Evolutionary conservation across 2,113 vertebrate species (phyloP).

Genomic region (Rhombomys opimus): DNA sequence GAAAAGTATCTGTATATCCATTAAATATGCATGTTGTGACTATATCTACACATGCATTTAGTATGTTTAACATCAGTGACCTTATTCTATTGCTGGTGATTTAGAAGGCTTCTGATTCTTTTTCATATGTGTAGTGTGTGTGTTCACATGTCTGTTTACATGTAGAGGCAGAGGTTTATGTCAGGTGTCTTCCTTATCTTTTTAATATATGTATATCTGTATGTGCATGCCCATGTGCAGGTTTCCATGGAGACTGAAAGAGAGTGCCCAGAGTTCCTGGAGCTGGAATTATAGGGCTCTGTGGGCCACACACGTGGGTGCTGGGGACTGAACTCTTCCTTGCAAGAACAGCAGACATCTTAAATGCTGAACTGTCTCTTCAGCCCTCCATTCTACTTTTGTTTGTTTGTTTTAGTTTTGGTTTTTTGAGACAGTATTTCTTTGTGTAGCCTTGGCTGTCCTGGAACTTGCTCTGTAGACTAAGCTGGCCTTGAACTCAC

Average conservation of each 20-base stretch:
- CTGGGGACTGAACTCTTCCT: background rate
- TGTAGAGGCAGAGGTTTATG: background rate
- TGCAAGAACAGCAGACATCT: background rate
- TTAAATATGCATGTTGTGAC: background rate
- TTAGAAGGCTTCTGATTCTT: conserved; percentile 1
- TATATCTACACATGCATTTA: background rate
- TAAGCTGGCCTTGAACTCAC: background rate
- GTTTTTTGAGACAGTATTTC: background rate
- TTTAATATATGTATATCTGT: background rate
- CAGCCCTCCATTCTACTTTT: background rate
- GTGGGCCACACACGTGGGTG: background rate
- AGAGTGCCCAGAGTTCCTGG: background rate
- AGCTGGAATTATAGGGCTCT: background rate
- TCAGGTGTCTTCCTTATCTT: background rate
- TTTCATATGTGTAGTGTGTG: background rate
- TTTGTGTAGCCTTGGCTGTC: background rate
- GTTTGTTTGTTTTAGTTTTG: background rate
- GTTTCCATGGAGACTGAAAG: background rate
- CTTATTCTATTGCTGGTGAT: conserved; percentile 20
- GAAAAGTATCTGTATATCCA: background rate
- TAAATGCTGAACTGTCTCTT: background rate
- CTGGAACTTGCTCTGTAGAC: background rate
- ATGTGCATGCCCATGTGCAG: background rate
- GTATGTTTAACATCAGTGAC: background rate
- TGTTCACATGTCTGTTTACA: background rate